phyloP scores from a whole-genome alignment of 2,888 invertebrate species.

The Coelinius sp. region DNA sequence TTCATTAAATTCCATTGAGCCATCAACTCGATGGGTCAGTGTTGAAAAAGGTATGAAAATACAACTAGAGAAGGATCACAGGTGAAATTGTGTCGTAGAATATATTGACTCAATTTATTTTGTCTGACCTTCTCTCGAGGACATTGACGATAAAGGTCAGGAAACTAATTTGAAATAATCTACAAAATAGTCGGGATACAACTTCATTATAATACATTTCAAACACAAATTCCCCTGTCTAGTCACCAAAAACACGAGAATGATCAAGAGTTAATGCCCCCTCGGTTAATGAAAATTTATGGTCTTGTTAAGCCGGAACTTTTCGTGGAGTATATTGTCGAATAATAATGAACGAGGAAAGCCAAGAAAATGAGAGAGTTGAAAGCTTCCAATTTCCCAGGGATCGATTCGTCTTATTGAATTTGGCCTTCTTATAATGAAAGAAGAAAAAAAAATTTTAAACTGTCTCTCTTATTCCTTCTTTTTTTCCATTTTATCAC shows the following conservation, averaged over 20 bases:
- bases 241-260: not conserved
- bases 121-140: conserved; percentile 1
- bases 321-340: not conserved
- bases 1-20: not conserved
- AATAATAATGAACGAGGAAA: not conserved
- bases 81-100: conserved; percentile 4
- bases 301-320: not conserved
- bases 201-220: not conserved
- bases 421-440: not conserved
- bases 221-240: conserved; percentile 11
- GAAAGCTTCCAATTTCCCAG: not conserved
- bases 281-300: not conserved
- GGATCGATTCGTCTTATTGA: not conserved
- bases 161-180: not conserved
- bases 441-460: too few relatives aligned
- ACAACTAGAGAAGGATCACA: not conserved
- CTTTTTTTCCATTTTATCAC: too few relatives aligned
- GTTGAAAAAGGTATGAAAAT: not conserved
- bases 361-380: not conserved
- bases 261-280: too few relatives aligned
- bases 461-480: too few relatives aligned
- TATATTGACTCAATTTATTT: conserved; percentile 11
- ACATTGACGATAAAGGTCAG: not conserved
- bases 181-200: not conserved
- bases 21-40: not conserved